Conservation (phyloP, 1,140 invertebrate species). For the Drosophila ohnishii region DNA sequence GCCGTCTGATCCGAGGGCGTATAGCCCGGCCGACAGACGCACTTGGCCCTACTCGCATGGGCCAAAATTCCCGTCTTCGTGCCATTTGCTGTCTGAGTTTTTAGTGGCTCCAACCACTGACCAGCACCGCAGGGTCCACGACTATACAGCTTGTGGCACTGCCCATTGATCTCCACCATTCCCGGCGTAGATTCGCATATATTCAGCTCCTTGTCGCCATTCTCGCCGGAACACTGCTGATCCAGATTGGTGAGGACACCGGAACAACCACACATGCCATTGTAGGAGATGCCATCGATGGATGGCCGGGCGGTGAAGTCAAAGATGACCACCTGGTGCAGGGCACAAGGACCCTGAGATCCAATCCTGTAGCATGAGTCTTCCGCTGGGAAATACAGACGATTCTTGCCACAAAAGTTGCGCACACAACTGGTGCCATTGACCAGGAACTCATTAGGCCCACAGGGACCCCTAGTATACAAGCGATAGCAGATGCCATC, state of each 20-base stretch:
- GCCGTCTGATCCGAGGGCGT: constrained; percentile 65
- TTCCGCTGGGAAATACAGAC: constrained; percentile 89
- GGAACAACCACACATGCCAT: constrained; percentile 90
- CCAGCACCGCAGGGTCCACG: constrained; percentile 89
- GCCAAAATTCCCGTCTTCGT: constrained; percentile 23
- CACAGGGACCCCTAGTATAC: constrained; percentile 90
- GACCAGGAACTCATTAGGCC: constrained; percentile 86
- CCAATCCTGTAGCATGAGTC: constrained; percentile 90
- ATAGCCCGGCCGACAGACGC: constrained; percentile 89
- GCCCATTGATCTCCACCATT: constrained; percentile 85
- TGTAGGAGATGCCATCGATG: constrained; percentile 91
- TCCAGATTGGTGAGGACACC: constrained; percentile 81
- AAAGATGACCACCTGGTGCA: constrained; percentile 89
- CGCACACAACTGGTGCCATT: constrained; percentile 85
- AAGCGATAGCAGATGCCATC: constrained; percentile 89
- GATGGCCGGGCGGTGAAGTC: constrained; percentile 90
- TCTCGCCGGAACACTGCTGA: constrained; percentile 67
- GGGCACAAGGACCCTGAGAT: constrained; percentile 88
- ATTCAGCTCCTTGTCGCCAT: constrained; percentile 74
- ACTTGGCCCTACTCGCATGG: constrained; percentile 84
- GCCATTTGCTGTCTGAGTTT: constrained; percentile 63
- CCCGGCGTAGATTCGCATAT: constrained; percentile 86
- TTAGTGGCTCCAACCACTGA: constrained; percentile 87
- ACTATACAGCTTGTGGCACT: constrained; percentile 89
- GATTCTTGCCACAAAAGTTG: constrained; percentile 88